A percentile compares a stretch with the other conserved stretches of the same genome.
Evolutionary conservation across 1,140 invertebrate genomes (phyloP).

Genomic region (Sarcophaga bullata): DNA sequence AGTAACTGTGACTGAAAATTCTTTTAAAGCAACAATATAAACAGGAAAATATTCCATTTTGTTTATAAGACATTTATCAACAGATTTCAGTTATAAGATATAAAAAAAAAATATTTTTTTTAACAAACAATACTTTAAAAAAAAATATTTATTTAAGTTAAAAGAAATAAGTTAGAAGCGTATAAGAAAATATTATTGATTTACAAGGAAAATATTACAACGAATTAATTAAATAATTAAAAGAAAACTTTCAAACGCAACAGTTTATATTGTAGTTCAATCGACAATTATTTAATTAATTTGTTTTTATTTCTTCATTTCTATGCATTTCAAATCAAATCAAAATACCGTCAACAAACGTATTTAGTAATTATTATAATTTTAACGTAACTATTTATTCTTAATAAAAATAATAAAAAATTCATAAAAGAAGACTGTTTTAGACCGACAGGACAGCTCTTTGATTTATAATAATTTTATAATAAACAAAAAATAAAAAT

Average conservation of each 20-base stretch:
- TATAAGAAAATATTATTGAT: neutral
- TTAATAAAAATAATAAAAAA: neutral
- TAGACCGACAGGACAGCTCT: neutral
- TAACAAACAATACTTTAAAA: slow-evolving; percentile 19
- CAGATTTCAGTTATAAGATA: neutral
- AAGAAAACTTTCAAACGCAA: no score
- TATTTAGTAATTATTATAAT: slow-evolving; percentile 1
- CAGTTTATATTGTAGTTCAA: slow-evolving; percentile 46
- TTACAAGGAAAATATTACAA: slow-evolving; percentile 45
- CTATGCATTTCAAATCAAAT: neutral
- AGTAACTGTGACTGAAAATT: slow-evolving; percentile 58
- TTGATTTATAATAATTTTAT: neutral
- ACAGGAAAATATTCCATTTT: neutral
- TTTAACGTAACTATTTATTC: slow-evolving; percentile 8
- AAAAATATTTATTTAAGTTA: slow-evolving; percentile 35
- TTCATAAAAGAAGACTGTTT: neutral
- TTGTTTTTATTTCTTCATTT: slow-evolving; percentile 53
- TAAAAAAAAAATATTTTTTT: neutral
- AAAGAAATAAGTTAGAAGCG: neutral
- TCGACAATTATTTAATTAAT: slow-evolving; percentile 62
- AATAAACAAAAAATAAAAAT: neutral
- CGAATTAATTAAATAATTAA: slow-evolving; percentile 65
- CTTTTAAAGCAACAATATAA: slow-evolving; percentile 28
- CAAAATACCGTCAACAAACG: neutral
- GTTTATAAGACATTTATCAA: slow-evolving; percentile 25